phyloP scores from a whole-genome alignment of 2,888 invertebrate genomes.

The Andricus quercusramuli region DNA sequence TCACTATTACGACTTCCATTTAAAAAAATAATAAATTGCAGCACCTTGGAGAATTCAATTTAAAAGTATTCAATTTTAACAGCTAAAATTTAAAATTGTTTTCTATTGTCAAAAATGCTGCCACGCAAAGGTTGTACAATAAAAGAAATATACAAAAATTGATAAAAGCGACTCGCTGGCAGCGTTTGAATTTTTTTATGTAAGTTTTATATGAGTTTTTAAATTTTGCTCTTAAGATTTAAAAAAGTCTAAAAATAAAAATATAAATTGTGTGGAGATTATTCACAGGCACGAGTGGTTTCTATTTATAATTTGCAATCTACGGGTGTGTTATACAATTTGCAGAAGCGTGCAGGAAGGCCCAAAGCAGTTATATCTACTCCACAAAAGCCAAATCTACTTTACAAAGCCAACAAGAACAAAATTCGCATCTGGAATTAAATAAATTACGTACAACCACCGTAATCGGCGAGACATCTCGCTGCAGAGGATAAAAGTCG shows the following conservation, averaged over 20 bases:
- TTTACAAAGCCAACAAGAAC: neutral
- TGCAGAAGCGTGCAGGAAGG: conserved; percentile 25
- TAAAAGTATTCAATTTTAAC: too few species aligned
- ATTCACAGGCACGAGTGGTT: conserved; percentile 4
- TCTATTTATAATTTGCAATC: conserved; percentile 25
- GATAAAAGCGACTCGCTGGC: too few species aligned
- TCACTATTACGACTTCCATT: too few species aligned
- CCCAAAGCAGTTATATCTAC: conserved; percentile 17
- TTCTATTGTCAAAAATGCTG: too few species aligned
- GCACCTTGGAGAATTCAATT: too few species aligned
- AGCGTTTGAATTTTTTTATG: neutral
- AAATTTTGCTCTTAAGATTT: neutral
- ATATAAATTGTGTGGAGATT: neutral
- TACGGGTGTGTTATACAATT: conserved; percentile 5
- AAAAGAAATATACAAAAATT: too few species aligned
- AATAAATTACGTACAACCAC: conserved; percentile 74
- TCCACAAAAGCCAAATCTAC: conserved; percentile 16
- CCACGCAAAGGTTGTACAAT: too few species aligned
- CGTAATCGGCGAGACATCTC: conserved; percentile 71
- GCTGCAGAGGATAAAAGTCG: conserved; percentile 65
- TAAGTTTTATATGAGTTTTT: neutral
- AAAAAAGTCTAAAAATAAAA: neutral
- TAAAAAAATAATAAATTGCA: too few species aligned
- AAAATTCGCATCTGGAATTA: conserved; percentile 9
- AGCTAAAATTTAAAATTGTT: too few species aligned